Base-by-base conservation (phyloP, 2,888 invertebrate genomes). In the Cartodere bifasciata region DNA sequence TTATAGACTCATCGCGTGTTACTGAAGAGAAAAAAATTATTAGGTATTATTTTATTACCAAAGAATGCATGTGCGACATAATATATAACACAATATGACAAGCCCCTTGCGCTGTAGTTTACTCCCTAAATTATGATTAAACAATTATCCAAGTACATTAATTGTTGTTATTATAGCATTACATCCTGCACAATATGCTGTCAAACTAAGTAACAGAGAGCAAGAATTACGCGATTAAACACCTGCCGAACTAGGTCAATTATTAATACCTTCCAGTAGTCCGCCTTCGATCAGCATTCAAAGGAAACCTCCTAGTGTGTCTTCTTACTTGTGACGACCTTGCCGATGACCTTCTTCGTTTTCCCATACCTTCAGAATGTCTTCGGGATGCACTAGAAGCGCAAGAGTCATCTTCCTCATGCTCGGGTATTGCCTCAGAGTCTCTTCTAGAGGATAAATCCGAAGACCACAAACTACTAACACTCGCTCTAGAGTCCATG, bases 251-350 rank as follows among this genome's bases (percentile, higher is more conserved):
- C n/a, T n/a, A n/a, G n/a, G n/a, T n/a, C n/a, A n/a, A 14, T 4
- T 11, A 28, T 13, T 22, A 15, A 15, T 26, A 73, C 73, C 73
- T 74, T 61, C 73, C 73, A 41, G 72, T 72, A 28, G 73, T 73
- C 47, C 72, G 61, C 52, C 72, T 62, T 29, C 72, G 55, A 29
- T 63, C 70, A 37, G 56, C 50, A 28, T 68, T 66, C 32, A 70
- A 60, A 13, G 72, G 72, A 37, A 63, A 54, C 42, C 70, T 63
- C 35, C 72, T 56, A 12, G 68, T 56, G 15, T 68, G 66, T 36
- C 70, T 47, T 28, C 60, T 49, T 17, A 56, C 45, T 42, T 58
- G 59, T 17, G 56, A 47, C 3, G 55, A 47, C 33, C 58, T 42
- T 13, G 52, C 45, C 3, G 60, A 59, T 13, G 55, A 41, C 28